These are phyloP conservation scores for Aricia agestis DNA, from an alignment of 1,140 invertebrate species.

Conservation along the genomic window DNA sequence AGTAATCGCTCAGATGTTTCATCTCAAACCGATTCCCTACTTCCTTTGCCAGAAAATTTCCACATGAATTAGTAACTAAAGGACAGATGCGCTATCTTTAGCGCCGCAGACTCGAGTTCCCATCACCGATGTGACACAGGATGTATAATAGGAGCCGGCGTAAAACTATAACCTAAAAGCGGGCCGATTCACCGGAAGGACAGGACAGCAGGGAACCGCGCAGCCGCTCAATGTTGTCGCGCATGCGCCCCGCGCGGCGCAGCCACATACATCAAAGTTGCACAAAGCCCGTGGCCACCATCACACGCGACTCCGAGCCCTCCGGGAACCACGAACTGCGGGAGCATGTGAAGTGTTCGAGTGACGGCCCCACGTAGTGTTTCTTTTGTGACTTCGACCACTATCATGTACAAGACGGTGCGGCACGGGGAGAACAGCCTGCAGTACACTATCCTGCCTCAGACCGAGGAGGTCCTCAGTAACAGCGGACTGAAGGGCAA, in stretches of 20 bases:
- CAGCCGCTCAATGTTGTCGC: conserved; percentile 70
- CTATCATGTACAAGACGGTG: conserved; percentile 84
- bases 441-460: conserved; percentile 84
- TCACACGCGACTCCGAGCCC: conserved; percentile 45
- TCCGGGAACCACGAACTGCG: conserved; percentile 21
- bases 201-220: conserved; percentile 48
- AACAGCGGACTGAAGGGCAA: conserved; percentile 77
- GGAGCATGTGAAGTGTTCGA: conserved; percentile 56
- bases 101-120: not conserved
- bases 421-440: conserved; percentile 83
- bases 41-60: too few relatives aligned
- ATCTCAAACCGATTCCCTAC: too few relatives aligned
- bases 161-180: conserved; percentile 67
- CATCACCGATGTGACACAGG: conserved; percentile 24
- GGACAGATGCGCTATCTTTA: not conserved
- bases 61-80: too few relatives aligned
- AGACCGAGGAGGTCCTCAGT: conserved; percentile 81
- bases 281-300: conserved; percentile 53
- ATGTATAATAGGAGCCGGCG: conserved; percentile 46
- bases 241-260: conserved; percentile 46
- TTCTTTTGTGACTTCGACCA: conserved; percentile 46
- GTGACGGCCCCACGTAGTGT: conserved; percentile 47
- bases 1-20: conserved; percentile 2
- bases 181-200: conserved; percentile 40
- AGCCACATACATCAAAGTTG: conserved; percentile 38